Conservation (phyloP, 2,888 invertebrate species). For the Spodoptera exigua region DNA sequence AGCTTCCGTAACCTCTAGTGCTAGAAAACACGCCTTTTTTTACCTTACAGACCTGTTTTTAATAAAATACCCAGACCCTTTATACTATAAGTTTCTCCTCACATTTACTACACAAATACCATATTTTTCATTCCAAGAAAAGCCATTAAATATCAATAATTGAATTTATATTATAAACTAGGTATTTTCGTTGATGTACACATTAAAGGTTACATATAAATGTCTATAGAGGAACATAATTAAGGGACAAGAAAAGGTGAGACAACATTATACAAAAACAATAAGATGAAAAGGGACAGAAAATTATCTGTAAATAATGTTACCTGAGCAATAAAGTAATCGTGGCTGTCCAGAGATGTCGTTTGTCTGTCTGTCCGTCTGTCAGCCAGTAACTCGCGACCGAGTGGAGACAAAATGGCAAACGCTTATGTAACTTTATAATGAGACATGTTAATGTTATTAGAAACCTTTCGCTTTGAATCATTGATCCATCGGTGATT, state of each 20-base stretch:
- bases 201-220: conserved; percentile 18
- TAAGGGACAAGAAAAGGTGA: conserved; percentile 2
- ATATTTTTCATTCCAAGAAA: conserved; percentile 8
- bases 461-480: conserved; percentile 14
- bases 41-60: no score
- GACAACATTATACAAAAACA: not conserved
- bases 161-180: conserved; percentile 42
- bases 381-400: conserved; percentile 23
- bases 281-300: conserved; percentile 4
- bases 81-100: not conserved
- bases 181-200: conserved; percentile 34
- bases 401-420: conserved; percentile 37
- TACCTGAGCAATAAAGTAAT: conserved; percentile 37
- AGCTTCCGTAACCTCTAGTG: no score
- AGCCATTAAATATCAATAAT: conserved; percentile 42
- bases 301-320: conserved; percentile 13
- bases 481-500: conserved; percentile 6
- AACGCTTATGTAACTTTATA: conserved; percentile 5
- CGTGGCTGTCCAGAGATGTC: conserved; percentile 24
- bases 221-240: conserved; percentile 7
- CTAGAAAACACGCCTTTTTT: no score
- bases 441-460: conserved; percentile 26
- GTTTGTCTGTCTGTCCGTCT: conserved; percentile 37
- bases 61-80: no score
- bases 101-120: conserved; percentile 5